Conservation (phyloP, 1,140 invertebrate genomes). For the Hycleus cichorii region DNA sequence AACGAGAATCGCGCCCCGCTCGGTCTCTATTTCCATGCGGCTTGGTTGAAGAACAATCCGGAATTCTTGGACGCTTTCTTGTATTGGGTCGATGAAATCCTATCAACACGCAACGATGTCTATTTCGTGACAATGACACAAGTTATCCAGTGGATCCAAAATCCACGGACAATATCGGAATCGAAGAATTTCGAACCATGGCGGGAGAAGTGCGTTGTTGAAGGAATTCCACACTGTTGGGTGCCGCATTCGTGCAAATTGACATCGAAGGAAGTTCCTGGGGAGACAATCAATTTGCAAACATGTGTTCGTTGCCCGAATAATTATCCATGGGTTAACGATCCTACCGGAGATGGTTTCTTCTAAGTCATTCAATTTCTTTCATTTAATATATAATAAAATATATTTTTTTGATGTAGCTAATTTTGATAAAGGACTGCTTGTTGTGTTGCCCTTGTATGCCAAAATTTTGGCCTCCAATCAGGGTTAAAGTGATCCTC, state of each 20-base stretch:
- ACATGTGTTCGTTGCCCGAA: conserved; percentile 88
- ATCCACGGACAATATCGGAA: conserved; percentile 74
- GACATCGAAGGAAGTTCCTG: conserved; percentile 85
- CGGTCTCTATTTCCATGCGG: conserved; percentile 92
- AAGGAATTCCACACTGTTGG: conserved; percentile 73
- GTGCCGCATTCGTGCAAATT: conserved; percentile 85
- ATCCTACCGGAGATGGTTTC: conserved; percentile 85
- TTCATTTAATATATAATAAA: no score
- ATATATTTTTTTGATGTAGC: background rate
- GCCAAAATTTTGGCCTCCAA: conserved; percentile 8
- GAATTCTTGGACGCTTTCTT: conserved; percentile 90
- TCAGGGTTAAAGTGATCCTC: conserved; percentile 30
- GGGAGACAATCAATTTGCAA: conserved; percentile 87
- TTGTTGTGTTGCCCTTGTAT: conserved; percentile 15
- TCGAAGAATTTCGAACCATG: conserved; percentile 89
- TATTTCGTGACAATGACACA: conserved; percentile 98
- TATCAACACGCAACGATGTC: conserved; percentile 82
- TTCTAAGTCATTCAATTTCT: conserved; percentile 25
- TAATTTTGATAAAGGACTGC: conserved; percentile 18
- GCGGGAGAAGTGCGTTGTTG: conserved; percentile 85
- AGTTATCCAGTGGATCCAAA: conserved; percentile 95
- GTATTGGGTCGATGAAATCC: conserved; percentile 89
- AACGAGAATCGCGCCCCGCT: conserved; percentile 88
- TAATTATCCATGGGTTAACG: conserved; percentile 91
- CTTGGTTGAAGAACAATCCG: conserved; percentile 91